Evolutionary conservation across 2,888 invertebrate species (phyloP).

Genomic region (Papilio demoleus): DNA sequence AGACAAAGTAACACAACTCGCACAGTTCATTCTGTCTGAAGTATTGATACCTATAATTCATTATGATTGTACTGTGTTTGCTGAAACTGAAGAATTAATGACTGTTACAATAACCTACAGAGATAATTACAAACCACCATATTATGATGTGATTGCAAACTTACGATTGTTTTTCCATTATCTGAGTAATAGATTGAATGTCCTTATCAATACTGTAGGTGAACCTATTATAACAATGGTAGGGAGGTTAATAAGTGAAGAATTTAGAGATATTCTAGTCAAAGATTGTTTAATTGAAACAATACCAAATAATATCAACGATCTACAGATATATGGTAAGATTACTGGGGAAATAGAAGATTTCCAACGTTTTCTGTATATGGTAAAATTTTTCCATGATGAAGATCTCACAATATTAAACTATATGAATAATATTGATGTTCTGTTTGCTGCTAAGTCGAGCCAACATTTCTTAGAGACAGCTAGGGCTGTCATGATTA

Average conservation of each 20-base stretch:
- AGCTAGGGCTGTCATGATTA: slow-evolving; percentile 89
- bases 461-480: slow-evolving; percentile 87
- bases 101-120: slow-evolving; percentile 70
- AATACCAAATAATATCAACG: slow-evolving; percentile 89
- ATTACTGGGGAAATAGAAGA: slow-evolving; percentile 85
- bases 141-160: slow-evolving; percentile 83
- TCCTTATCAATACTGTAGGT: slow-evolving; percentile 65
- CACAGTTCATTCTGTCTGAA: slow-evolving; percentile 82
- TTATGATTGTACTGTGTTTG: slow-evolving; percentile 69
- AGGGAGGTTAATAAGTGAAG: slow-evolving; percentile 80
- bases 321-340: slow-evolving; percentile 85
- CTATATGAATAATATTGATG: slow-evolving; percentile 89
- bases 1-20: slow-evolving; percentile 81
- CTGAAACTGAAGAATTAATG: slow-evolving; percentile 64
- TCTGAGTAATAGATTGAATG: slow-evolving; percentile 81
- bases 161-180: slow-evolving; percentile 83
- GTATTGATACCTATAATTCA: slow-evolving; percentile 84
- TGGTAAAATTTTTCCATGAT: slow-evolving; percentile 83
- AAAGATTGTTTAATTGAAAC: slow-evolving; percentile 89
- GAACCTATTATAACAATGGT: slow-evolving; percentile 81
- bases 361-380: slow-evolving; percentile 86
- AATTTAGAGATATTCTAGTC: slow-evolving; percentile 86
- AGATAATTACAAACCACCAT: slow-evolving; percentile 70
- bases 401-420: slow-evolving; percentile 84
- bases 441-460: slow-evolving; percentile 89